Conservation (phyloP, 2,113 vertebrate species). For the Mola mola region DNA sequence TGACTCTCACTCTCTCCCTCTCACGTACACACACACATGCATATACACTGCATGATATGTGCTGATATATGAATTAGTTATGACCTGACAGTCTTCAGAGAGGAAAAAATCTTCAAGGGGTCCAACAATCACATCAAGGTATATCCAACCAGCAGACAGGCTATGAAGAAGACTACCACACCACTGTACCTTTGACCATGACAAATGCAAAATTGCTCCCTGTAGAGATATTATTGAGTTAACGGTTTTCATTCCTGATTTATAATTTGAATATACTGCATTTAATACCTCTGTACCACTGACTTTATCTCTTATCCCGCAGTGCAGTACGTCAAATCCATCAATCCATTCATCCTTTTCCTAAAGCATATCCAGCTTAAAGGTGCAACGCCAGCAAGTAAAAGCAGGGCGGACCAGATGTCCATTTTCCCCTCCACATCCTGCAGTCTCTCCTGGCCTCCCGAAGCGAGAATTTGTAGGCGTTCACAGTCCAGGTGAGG, state of each 20-base stretch:
- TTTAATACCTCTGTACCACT: background rate
- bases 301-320: background rate
- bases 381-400: conserved; percentile 2
- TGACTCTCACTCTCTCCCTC: conserved; percentile 55
- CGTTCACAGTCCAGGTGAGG: conserved; percentile 29
- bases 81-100: conserved; percentile 66
- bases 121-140: conserved; percentile 69
- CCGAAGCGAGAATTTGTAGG: conserved; percentile 15
- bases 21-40: conserved; percentile 23
- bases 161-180: conserved; percentile 22
- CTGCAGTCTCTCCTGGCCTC: conserved; percentile 2
- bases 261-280: background rate
- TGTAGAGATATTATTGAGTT: background rate
- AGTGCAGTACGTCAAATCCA: background rate
- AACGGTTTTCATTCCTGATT: background rate
- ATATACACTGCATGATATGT: conserved; percentile 50
- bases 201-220: background rate
- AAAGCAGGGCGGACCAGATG: background rate
- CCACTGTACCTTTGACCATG: conserved; percentile 16
- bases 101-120: conserved; percentile 53
- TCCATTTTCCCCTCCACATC: background rate
- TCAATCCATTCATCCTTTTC: conserved; percentile 1
- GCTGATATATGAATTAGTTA: conserved; percentile 70
- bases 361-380: background rate
- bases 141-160: conserved; percentile 13